Percentiles rank a stretch among this genome's conserved stretches.
phyloP scores from a whole-genome alignment of 1,140 invertebrate genomes.

The Lepidurus couesii region DNA sequence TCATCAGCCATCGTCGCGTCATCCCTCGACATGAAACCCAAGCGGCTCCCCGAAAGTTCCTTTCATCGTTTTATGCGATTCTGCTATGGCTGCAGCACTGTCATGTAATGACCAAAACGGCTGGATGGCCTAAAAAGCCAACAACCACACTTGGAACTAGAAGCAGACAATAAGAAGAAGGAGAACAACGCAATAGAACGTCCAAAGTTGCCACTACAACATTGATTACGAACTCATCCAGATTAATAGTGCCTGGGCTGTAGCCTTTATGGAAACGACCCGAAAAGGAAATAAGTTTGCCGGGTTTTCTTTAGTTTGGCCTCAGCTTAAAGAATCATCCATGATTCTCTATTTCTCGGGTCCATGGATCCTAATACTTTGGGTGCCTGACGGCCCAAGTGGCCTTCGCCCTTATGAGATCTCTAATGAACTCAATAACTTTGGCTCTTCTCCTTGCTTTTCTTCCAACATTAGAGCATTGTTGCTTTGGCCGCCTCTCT shows the following conservation, averaged over 20 bases:
- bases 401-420: conserved; percentile 14
- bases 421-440: conserved; percentile 18
- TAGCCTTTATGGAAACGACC: neutral
- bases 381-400: conserved; percentile 12
- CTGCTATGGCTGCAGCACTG: neutral
- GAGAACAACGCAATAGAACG: neutral
- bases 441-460: neutral
- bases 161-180: neutral
- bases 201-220: neutral
- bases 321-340: neutral
- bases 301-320: neutral
- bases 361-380: conserved; percentile 19
- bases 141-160: neutral
- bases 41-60: neutral
- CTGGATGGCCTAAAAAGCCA: neutral
- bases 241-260: neutral
- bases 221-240: neutral
- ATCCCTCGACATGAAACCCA: neutral
- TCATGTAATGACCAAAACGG: neutral
- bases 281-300: neutral
- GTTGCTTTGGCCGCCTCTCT: neutral
- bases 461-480: neutral
- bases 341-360: conserved; percentile 14
- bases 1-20: neutral
- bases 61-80: neutral